phyloP scores from a whole-genome alignment of 2,113 vertebrate genomes.

The Catharus fuscescens region DNA sequence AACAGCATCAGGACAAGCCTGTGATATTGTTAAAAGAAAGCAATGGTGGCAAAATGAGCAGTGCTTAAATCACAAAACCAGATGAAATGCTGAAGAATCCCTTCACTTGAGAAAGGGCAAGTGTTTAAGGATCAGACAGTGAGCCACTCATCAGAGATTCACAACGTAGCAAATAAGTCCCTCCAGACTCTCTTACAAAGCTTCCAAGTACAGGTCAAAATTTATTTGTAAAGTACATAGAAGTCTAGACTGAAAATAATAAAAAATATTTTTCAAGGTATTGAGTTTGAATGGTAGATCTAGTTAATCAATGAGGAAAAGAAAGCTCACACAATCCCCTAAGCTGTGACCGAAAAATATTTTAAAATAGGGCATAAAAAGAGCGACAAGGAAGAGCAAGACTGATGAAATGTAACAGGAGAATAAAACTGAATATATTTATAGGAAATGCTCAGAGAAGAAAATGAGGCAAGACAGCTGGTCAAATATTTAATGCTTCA shows the following conservation, averaged over 20 bases:
- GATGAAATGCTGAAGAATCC: not conserved
- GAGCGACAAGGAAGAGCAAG: not conserved
- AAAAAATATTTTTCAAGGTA: not conserved
- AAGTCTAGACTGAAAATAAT: not conserved
- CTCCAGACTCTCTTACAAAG: not conserved
- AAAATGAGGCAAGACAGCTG: not conserved
- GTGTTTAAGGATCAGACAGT: not conserved
- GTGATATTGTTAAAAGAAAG: constrained; percentile 13
- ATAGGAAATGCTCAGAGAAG: not conserved
- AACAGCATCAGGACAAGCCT: not conserved
- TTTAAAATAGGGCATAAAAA: not conserved
- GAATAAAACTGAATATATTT: not conserved
- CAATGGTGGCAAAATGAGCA: not conserved
- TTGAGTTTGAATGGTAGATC: not conserved
- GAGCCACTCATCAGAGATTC: constrained; percentile 14
- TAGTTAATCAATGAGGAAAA: not conserved
- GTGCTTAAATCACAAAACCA: not conserved
- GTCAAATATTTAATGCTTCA: not conserved
- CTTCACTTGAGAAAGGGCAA: not conserved
- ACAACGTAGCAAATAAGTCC: not conserved
- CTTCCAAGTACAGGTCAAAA: not conserved
- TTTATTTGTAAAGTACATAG: constrained; percentile 5
- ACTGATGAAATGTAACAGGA: not conserved
- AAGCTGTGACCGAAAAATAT: not conserved
- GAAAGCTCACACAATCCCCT: not conserved